A percentile compares a stretch with the other conserved stretches of the same genome.
Conservation (phyloP, 2,888 invertebrate genomes). For the Epirrhoe tristata region DNA sequence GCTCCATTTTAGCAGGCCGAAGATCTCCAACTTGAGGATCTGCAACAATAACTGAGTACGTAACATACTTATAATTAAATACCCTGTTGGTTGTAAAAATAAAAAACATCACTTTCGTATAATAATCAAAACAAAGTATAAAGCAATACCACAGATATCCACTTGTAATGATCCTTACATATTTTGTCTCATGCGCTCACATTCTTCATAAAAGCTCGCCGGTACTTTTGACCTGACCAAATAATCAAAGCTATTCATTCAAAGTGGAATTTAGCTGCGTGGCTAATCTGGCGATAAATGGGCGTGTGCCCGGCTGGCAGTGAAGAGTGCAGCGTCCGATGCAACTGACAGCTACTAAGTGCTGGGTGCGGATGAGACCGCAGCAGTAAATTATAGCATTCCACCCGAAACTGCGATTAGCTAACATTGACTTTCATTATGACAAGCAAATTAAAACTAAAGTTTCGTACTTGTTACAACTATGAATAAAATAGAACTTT, state of each 20-base stretch:
- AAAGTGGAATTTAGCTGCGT: conserved; percentile 43
- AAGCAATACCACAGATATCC: too few species aligned
- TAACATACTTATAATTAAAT: too few species aligned
- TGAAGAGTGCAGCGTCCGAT: conserved; percentile 66
- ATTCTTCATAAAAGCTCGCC: not conserved
- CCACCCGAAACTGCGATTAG: conserved; percentile 46
- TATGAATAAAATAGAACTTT: too few species aligned
- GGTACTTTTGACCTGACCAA: not conserved
- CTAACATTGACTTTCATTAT: not conserved
- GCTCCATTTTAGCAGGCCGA: conserved; percentile 51
- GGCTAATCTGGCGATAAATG: conserved; percentile 69
- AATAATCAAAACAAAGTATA: too few species aligned
- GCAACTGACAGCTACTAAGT: conserved; percentile 71
- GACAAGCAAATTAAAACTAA: not conserved
- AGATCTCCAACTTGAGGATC: conserved; percentile 53
- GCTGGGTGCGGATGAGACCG: conserved; percentile 68
- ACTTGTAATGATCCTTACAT: too few species aligned
- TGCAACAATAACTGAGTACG: conserved; percentile 50
- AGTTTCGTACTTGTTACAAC: too few species aligned
- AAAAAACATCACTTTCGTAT: too few species aligned
- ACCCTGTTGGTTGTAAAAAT: too few species aligned
- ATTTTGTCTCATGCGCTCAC: too few species aligned
- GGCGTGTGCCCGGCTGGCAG: conserved; percentile 54
- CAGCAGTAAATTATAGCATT: conserved; percentile 64
- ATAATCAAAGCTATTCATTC: conserved; percentile 33